Evolutionary conservation across 2,113 vertebrate genomes (phyloP).

Genomic region (Spermophilus dauricus): DNA sequence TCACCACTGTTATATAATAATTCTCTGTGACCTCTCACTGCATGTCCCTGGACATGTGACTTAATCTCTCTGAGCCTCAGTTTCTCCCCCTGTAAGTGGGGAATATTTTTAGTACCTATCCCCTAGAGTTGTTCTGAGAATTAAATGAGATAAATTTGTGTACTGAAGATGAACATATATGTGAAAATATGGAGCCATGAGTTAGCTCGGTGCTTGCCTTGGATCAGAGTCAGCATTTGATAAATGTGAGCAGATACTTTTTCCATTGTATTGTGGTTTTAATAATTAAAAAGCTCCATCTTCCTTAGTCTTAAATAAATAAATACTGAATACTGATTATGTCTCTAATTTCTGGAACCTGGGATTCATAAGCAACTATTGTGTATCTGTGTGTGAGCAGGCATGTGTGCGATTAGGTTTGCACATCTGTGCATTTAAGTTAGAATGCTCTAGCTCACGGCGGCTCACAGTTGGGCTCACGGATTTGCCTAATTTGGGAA

Average conservation of each 20-base stretch:
- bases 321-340: not conserved
- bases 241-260: not conserved
- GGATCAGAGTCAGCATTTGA: not conserved
- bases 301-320: not conserved
- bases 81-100: not conserved
- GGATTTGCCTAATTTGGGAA: not conserved
- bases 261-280: not conserved
- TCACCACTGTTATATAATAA: conserved; percentile 14
- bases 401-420: not conserved
- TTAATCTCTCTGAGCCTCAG: conserved; percentile 18
- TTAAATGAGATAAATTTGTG: conserved; percentile 31
- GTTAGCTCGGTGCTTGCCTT: not conserved
- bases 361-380: not conserved
- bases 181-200: not conserved
- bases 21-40: not conserved
- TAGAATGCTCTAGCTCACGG: not conserved
- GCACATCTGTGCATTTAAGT: not conserved
- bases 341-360: not conserved
- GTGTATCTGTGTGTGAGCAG: not conserved
- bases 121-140: not conserved
- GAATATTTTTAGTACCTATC: not conserved
- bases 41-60: not conserved
- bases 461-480: not conserved
- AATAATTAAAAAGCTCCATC: not conserved
- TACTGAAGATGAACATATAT: not conserved